Conservation (phyloP, 2,888 invertebrate species). For the Stenolophus ochropezus region DNA sequence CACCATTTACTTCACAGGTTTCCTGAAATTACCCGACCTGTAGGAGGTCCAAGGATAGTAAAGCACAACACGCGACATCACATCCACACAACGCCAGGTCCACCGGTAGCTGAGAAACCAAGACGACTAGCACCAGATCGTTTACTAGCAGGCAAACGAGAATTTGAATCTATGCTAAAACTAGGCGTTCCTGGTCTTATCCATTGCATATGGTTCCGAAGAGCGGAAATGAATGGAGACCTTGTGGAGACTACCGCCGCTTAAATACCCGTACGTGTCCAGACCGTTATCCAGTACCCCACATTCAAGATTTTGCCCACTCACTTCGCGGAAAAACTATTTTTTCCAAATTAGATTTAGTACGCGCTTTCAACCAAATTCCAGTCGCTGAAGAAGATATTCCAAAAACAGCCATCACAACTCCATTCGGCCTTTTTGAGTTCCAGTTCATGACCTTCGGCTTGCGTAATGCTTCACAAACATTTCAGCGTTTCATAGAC, state of each 20-base stretch:
- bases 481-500: too few relatives aligned
- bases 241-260: neutral
- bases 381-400: neutral
- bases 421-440: neutral
- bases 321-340: neutral
- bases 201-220: neutral
- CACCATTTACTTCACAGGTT: neutral
- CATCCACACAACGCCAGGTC: conserved; percentile 61
- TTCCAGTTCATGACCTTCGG: neutral
- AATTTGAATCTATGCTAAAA: neutral
- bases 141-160: neutral
- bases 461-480: too few relatives aligned
- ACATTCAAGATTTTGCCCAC: neutral
- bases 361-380: neutral
- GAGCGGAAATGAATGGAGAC: neutral
- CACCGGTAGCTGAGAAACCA: conserved; percentile 59
- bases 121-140: neutral
- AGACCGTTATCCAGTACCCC: neutral
- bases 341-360: neutral
- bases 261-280: neutral
- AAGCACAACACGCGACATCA: conserved; percentile 47
- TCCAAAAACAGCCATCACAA: neutral
- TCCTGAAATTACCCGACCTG: conserved; percentile 29
- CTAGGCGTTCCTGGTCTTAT: neutral
- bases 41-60: neutral